Conservation (phyloP, 92 coral and sea anemone species). For the Pocillopora grandis region DNA sequence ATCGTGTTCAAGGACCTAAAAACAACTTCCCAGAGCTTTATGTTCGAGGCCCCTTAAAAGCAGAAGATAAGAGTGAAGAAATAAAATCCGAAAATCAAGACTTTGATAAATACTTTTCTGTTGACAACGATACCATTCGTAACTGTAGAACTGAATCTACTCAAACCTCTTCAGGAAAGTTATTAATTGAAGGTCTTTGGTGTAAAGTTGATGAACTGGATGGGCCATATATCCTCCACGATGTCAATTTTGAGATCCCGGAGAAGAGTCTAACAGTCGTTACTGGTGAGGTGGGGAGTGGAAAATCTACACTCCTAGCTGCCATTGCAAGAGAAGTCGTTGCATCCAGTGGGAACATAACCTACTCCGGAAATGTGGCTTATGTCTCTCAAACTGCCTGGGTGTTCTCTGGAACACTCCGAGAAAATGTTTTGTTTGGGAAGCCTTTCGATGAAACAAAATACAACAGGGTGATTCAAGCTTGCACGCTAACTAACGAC, state of each 20-base stretch:
- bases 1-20: not conserved
- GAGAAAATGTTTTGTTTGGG: constrained; percentile 35
- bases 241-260: constrained; percentile 10
- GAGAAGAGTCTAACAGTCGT: constrained; percentile 7
- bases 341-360: not conserved
- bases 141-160: not conserved
- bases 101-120: too few species aligned
- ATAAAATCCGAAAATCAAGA: not conserved
- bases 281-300: constrained; percentile 28
- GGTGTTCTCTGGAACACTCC: constrained; percentile 27
- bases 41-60: not conserved
- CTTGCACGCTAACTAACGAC: constrained; percentile 10
- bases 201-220: not conserved
- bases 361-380: constrained; percentile 17
- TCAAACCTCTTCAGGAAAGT: not conserved
- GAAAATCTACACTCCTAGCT: constrained; percentile 31
- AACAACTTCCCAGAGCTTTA: too few species aligned
- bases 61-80: not conserved
- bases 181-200: constrained; percentile 3
- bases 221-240: not conserved
- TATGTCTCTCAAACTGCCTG: constrained; percentile 26
- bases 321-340: constrained; percentile 17
- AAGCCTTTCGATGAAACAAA: constrained; percentile 22
- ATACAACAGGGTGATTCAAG: constrained; percentile 2
- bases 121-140: not conserved